Base-by-base conservation (phyloP, 2,113 vertebrate genomes). In the Malurus alboscapulatus region DNA sequence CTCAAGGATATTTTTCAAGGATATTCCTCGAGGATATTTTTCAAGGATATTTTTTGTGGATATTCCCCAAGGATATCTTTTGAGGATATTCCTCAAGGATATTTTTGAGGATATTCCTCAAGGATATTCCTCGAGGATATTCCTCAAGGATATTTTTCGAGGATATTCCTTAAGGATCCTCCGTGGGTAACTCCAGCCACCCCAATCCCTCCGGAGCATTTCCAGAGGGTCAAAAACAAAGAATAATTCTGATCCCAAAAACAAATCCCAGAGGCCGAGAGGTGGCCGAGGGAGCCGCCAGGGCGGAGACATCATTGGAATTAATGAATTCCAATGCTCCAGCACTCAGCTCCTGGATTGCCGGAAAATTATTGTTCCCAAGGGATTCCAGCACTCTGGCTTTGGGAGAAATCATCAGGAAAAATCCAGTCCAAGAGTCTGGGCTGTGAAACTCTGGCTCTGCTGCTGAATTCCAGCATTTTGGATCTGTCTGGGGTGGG, bases 301-400 rank as follows among this genome's bases (percentile, higher is more conserved):
- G 92, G 12, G 45, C 53, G 94, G 85, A 96, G 95, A 93, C 85
- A 90, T 83, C 92, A 96, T 94, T 94, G 92, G 69, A 84, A 90
- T 96, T 94, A 94, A 36, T 36, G 36, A 36, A 36, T 34, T 34
- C 36, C 36, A 36, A 36, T 36, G 69, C 69, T 94, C 53, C 74
- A 51, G 95, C 95, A 71, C 92, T 94, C 94, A 81, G 71, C 85
- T 78, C 53, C 10, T 2, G 57, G 77, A 84, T 30, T 78, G 91
- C 69, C 5, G 51, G 88, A 34, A 84, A 97, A 65, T 93, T 87
- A 88, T 94, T 92, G 93, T 61, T 96, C 96, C 95, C 55, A 3
- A 88, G 93, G 87, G 94, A 38, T 68, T 88, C 94, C 83, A 81
- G 66, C 72, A 61, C 80, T 88, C 82, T 66, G 88, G 83, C 76